A percentile compares a stretch with the other conserved stretches of the same genome.
phyloP scores from a whole-genome alignment of 2,113 vertebrate genomes.

The Dolichallabes microphthalmus region DNA sequence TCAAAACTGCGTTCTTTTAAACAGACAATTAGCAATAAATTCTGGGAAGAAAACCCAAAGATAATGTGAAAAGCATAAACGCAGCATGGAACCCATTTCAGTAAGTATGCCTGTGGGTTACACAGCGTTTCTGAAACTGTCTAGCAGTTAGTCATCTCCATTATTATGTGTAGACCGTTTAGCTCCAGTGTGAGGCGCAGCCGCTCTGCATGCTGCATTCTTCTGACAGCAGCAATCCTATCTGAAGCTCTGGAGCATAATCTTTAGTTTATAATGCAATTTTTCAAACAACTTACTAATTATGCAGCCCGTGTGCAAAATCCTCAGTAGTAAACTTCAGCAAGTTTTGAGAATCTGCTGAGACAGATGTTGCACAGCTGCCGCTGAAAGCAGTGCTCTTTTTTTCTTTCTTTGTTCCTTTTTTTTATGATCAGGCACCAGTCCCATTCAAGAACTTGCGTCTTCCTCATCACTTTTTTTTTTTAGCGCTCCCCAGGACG shows the following conservation, averaged over 20 bases:
- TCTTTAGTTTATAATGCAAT: not conserved
- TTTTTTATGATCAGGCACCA: not conserved
- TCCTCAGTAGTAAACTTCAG: conserved; percentile 6
- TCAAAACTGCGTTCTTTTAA: not conserved
- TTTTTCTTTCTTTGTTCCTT: too few relatives aligned
- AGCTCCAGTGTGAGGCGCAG: not conserved
- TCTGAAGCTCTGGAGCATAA: not conserved
- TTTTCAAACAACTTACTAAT: not conserved
- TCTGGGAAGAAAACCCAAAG: not conserved
- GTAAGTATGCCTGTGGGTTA: not conserved
- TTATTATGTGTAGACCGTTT: not conserved
- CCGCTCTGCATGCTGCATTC: too few relatives aligned
- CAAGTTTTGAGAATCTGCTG: conserved; percentile 13
- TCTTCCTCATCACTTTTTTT: conserved; percentile 6
- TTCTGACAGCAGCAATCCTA: not conserved
- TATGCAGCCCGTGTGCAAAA: not conserved
- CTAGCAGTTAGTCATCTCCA: not conserved
- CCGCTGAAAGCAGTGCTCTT: not conserved
- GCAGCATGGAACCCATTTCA: not conserved
- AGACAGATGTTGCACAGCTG: conserved; percentile 9
- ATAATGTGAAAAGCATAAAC: not conserved
- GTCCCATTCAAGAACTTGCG: not conserved
- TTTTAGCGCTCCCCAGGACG: not conserved
- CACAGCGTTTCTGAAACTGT: not conserved
- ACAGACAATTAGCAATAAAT: not conserved